Base-by-base conservation (phyloP, 2,113 vertebrate species). In the Gymnobelideus leadbeateri region DNA sequence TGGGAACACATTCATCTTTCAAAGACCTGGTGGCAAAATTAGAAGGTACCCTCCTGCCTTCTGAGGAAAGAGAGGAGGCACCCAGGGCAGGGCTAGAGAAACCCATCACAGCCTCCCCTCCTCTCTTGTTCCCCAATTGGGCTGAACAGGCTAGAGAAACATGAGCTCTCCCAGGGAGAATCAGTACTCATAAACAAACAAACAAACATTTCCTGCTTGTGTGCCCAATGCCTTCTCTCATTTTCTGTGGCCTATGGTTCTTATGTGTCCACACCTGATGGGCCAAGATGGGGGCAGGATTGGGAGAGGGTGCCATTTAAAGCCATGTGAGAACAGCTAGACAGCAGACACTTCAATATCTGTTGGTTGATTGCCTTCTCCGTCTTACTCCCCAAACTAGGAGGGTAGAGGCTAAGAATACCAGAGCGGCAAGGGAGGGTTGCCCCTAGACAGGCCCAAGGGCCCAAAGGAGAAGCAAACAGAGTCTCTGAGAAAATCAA, bases 131-230 rank as follows among this genome's bases (percentile, higher is more conserved):
- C 68, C 61, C 37, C n/a, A 43, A n/a, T 4, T 43, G 6, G 68
- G 14, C 11, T 61, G 11, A 89, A 24, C 55, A 28, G 54, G 89
- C 26, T 43, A 52, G 89, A 68, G 47, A 96, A 91, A 28, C 12
- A 37, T 91, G 54, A 92, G 21, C 90, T 92, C 84, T n/a, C 61
- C 61, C 61, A n/a, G 61, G 31, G 9, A 92, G 84, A 91, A 51
- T 28, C 53, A 21, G 57, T 3, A 52, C 49, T 43, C n/a, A 50
- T 19, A 77, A n/a, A 16, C 61, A 77, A 51, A n/a, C 14, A 19
- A 68, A 77, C 61, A 77, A 77, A 19, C 37, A 68, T 37, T 68
- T 68, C 31, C 68, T 84, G 25, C 43, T 37, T 90, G 8, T 84
- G 16, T 92, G 21, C 49, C 89, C 77, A 92, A 43, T 84, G n/a